Percentiles rank a stretch among this genome's conserved stretches.
phyloP scores from a whole-genome alignment of 2,797 vertebrate species.

The Helostoma temminkii region DNA sequence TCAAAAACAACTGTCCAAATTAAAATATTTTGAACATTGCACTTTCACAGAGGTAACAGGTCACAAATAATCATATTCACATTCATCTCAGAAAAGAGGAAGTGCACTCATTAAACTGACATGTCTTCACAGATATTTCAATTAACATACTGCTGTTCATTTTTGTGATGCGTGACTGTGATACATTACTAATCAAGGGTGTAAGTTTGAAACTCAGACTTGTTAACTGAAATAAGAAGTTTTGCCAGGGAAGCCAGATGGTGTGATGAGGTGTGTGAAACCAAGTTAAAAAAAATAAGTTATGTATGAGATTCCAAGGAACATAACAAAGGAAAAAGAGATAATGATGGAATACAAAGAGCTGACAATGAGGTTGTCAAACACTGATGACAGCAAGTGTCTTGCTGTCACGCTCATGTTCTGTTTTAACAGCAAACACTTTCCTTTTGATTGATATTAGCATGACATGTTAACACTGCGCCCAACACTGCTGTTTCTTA shows the following conservation, averaged over 20 bases:
- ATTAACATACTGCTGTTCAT: slow-evolving; percentile 17
- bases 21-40: background rate
- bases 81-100: background rate
- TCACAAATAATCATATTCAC: slow-evolving; percentile 3
- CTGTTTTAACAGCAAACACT: background rate
- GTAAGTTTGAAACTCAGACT: slow-evolving; percentile 17
- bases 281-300: slow-evolving; percentile 1
- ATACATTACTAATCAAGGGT: slow-evolving; percentile 24
- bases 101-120: background rate
- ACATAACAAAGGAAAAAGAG: background rate
- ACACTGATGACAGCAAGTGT: slow-evolving; percentile 9
- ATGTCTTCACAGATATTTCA: slow-evolving; percentile 7
- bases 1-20: background rate
- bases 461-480: slow-evolving; percentile 40
- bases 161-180: slow-evolving; percentile 14
- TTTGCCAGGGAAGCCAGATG: background rate
- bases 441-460: slow-evolving; percentile 41
- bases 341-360: slow-evolving; percentile 1
- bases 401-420: slow-evolving; percentile 20
- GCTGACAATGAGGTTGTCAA: slow-evolving; percentile 10
- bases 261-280: slow-evolving; percentile 38
- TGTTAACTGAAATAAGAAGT: slow-evolving; percentile 19
- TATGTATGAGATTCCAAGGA: slow-evolving; percentile 1
- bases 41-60: slow-evolving; percentile 16
- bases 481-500: slow-evolving; percentile 53